phyloP scores from a whole-genome alignment of 2,888 invertebrate species.

The Thera obeliscata region DNA sequence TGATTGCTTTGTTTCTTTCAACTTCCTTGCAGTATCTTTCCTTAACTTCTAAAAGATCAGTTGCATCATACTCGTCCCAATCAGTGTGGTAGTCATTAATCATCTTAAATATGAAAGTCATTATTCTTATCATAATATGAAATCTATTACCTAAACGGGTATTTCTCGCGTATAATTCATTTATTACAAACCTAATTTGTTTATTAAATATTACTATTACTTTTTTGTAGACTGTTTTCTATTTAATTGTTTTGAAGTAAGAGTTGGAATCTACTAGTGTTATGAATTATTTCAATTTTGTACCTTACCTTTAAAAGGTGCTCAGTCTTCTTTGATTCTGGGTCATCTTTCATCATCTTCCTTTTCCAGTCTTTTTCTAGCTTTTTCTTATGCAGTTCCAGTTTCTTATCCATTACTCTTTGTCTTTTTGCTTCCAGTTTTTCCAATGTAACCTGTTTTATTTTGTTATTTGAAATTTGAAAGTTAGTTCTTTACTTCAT shows the following conservation, averaged over 20 bases:
- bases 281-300: neutral
- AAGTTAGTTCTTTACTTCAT: neutral
- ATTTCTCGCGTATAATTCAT: too few relatives aligned
- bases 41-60: slow-evolving; percentile 55
- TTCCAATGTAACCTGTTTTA: slow-evolving; percentile 53
- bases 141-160: too few relatives aligned
- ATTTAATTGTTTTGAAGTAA: too few relatives aligned
- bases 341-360: slow-evolving; percentile 72
- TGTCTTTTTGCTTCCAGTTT: slow-evolving; percentile 55
- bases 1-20: slow-evolving; percentile 51
- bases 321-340: slow-evolving; percentile 57
- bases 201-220: too few relatives aligned
- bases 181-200: too few relatives aligned
- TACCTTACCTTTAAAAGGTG: slow-evolving; percentile 51
- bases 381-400: slow-evolving; percentile 54
- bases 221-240: too few relatives aligned
- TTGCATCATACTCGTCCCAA: slow-evolving; percentile 60
- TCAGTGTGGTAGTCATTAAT: slow-evolving; percentile 53
- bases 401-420: slow-evolving; percentile 49
- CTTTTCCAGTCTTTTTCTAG: slow-evolving; percentile 53
- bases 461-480: neutral
- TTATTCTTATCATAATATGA: too few relatives aligned
- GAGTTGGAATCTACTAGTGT: too few relatives aligned
- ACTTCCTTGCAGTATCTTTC: slow-evolving; percentile 51
- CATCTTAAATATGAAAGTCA: slow-evolving; percentile 36